These are phyloP conservation scores for Anastrepha obliqua DNA, from an alignment of 1,140 invertebrate species.

Conservation along the genomic window DNA sequence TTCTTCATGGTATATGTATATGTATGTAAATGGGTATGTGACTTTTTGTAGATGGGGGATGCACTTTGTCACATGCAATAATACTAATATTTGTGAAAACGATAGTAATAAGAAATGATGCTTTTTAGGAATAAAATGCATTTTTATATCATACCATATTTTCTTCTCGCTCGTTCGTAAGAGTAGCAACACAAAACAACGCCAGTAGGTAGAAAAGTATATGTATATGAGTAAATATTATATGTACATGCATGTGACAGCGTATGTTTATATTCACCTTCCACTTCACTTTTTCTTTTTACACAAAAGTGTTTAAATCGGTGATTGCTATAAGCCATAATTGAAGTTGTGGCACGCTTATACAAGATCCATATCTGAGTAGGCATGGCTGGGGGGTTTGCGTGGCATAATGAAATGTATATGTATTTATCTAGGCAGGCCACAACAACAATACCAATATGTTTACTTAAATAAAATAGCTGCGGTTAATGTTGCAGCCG, in stretches of 20 bases:
- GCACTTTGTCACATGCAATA: no score
- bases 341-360: slow-evolving; percentile 31
- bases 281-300: not conserved
- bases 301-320: not conserved
- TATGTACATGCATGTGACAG: not conserved
- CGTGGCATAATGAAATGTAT: not conserved
- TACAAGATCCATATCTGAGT: not conserved
- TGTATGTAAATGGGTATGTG: no score
- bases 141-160: no score
- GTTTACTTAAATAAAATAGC: slow-evolving; percentile 40
- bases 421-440: no score
- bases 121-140: no score
- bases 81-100: no score
- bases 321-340: not conserved
- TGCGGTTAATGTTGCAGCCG: slow-evolving; percentile 39
- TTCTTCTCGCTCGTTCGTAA: no score
- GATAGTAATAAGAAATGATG: no score
- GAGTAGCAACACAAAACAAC: no score
- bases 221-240: not conserved
- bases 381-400: not conserved
- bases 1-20: no score
- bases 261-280: not conserved
- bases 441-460: not conserved
- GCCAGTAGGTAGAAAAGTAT: not conserved
- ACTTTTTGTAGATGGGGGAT: no score